A percentile compares a stretch with the other conserved stretches of the same genome.
Conservation (phyloP, 1,140 invertebrate genomes). For the Dryas iulia region DNA sequence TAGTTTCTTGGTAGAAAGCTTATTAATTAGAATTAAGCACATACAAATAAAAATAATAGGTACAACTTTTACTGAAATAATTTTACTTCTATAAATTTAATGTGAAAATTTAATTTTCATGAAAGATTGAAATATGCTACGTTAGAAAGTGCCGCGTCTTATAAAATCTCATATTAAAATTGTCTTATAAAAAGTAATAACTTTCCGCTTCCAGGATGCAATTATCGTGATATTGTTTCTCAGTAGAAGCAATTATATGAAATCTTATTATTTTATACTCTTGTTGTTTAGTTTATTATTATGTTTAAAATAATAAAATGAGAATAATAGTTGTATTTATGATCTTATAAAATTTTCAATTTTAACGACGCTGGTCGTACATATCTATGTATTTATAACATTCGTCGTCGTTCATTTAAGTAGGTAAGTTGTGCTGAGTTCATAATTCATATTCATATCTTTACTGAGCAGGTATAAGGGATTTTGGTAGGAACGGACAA, state of each 20-base stretch:
- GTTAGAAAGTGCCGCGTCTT: background rate
- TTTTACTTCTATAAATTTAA: too few species aligned
- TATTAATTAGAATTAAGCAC: too few species aligned
- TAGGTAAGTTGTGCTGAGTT: too few species aligned
- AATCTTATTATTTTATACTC: slow-evolving; percentile 6
- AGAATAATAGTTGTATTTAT: background rate
- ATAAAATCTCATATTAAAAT: background rate
- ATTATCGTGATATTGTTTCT: slow-evolving; percentile 12
- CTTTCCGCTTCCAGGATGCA: background rate
- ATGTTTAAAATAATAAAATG: background rate
- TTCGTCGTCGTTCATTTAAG: too few species aligned
- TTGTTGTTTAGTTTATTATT: background rate
- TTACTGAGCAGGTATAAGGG: too few species aligned
- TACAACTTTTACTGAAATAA: background rate
- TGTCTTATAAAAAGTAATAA: slow-evolving; percentile 2
- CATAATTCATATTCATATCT: too few species aligned
- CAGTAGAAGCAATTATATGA: slow-evolving; percentile 7
- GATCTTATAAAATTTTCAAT: too few species aligned
- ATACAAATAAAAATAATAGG: background rate
- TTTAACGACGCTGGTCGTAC: too few species aligned
- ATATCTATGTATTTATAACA: too few species aligned
- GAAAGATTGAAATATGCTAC: background rate
- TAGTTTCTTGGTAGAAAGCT: too few species aligned
- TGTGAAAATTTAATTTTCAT: background rate
- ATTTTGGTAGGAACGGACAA: too few species aligned